Base-by-base conservation (phyloP, 2,113 vertebrate species). In the Pelecanoides urinatrix region DNA sequence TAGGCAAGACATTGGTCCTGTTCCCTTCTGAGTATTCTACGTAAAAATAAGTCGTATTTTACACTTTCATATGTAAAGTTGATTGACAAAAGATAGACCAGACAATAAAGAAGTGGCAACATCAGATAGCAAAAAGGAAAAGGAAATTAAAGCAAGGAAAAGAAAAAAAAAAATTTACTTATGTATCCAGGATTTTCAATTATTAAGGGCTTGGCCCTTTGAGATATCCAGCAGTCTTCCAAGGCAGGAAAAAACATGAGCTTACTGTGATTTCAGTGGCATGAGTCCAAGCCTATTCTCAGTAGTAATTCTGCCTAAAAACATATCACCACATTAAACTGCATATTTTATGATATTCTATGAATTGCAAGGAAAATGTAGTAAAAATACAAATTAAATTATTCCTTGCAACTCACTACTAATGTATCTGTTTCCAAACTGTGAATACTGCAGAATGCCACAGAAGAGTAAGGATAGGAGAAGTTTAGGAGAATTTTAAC, bases 91-190 rank as follows among this genome's bases (percentile, higher is more conserved):
- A 95, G 52, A 61, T 1, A 70, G 44, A 36, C 5, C 47, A 78
- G 56, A 40, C 36, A 75, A 16, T 30, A 83, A 83, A 63, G 38
- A 71, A 92, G 40, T 1, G 7, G 26, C 38, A 89, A 42, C 11
- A 66, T 71, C 73, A 71, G 36, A 47, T 0, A 74, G 42, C 21
- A 66, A 77, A 82, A 86, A 55, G 6, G 15, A 85, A 90, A 56
- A 53, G 17, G 34, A 91, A 91, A 78, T 71, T 74, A 86, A 89
- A 65, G 34, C 29, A 74, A 77, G 15, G 11, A 49, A 77, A 74
- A 62, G 2, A 13, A 34, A 27, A 20, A 12, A 8, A 23, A 47
- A 23, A n/a, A 34, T 1, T 18, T n/a, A 59, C 53, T 0, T 3
- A 20, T 3, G 26, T 59, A 74, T 34, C 29, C 32, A 55, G 29